Conservation (phyloP, 1,140 invertebrate species). For the Trichonephila clavata region DNA sequence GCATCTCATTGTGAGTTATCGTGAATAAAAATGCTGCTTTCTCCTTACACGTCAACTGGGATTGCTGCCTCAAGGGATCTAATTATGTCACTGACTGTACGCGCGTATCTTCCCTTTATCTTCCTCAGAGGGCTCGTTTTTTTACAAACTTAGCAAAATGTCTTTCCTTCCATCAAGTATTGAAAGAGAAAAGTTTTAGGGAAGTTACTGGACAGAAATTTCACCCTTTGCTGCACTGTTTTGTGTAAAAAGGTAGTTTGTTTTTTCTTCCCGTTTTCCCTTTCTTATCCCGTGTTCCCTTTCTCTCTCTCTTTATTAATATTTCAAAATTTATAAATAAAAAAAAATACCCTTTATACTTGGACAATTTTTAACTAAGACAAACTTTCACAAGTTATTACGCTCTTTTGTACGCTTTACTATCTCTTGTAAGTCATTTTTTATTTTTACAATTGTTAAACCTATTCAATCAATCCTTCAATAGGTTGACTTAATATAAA, state of each 20-base stretch:
- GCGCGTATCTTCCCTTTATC: background rate
- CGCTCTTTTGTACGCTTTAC: too few relatives aligned
- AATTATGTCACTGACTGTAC: background rate
- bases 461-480: too few relatives aligned
- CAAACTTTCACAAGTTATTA: background rate
- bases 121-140: background rate
- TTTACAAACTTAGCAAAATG: background rate
- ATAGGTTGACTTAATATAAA: too few relatives aligned
- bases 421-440: too few relatives aligned
- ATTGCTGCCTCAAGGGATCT: slow-evolving; percentile 21
- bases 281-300: background rate
- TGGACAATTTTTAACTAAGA: background rate
- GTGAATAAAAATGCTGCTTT: slow-evolving; percentile 19
- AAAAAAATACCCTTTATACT: background rate
- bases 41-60: background rate
- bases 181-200: slow-evolving; percentile 14
- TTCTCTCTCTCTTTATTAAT: background rate
- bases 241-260: background rate
- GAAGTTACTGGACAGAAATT: background rate
- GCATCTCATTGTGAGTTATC: slow-evolving; percentile 3
- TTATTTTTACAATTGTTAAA: too few relatives aligned
- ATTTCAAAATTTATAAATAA: background rate
- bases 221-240: background rate
- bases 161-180: background rate
- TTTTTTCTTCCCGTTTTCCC: too few relatives aligned